Evolutionary conservation across 1,140 invertebrate genomes (phyloP), one percentile per base, ranked within the genome.

Genomic region (Lutraria rhynchaena): DNA sequence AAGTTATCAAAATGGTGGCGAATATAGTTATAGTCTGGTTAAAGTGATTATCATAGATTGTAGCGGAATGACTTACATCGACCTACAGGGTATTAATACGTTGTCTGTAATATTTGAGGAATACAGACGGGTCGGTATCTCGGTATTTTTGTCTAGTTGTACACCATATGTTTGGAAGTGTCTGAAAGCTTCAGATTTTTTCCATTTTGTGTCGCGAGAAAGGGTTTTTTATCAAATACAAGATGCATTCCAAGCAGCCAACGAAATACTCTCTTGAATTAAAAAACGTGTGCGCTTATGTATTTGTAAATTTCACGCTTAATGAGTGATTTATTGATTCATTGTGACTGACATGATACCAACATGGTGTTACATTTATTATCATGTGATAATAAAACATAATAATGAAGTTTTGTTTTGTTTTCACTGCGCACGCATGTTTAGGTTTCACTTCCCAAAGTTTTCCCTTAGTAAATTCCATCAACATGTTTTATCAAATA

Each of bases 31-130:
- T 3, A 35, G 13, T 17, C 11, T 33, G 22, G 5, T 57, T 19
- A 76, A 63, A 53, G 60, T 65, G 29, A 76, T 76, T 55, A 76
- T 63, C 17, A 61, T 75, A 33, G 73, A 63, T 35, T 76, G 73
- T 53, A 76, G 57, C 17, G 13, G 58, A 46, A 60, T 76, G 29
- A 55, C 27, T 17, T 63, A 75, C 24, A 76, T 76, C 33, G 73
- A 76, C 29, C 49, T 49, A 11, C 73, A 76, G 31, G 73, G 73
- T 15, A 73, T 73, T 27, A 53, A 31, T 35, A 33, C 71, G 9
- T 29, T 75, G 33, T 75, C 57, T 7, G 71, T 75, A 13, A 33
- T 75, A 24, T 58, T 46, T 29, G 71, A 75, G 71, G 71, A 75
- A 31, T 75, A 75, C 37, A 46, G 71, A 27, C 33, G 55, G 22